Percentiles rank a stretch among this genome's conserved stretches.
These are phyloP conservation scores for Drosophila neotestacea DNA, from an alignment of 2,888 invertebrate species.

Conservation along the genomic window DNA sequence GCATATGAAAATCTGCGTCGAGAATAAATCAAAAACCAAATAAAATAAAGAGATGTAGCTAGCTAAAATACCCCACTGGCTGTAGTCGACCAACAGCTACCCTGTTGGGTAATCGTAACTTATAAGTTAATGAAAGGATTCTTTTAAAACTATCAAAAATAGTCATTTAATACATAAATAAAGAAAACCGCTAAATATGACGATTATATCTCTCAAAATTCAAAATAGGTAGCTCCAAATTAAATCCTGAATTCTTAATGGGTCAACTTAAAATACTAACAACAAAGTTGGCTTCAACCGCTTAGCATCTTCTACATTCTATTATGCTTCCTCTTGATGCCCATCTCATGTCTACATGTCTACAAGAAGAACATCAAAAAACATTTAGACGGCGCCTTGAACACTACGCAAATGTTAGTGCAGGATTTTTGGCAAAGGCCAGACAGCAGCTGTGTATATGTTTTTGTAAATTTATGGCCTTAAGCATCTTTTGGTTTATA, in stretches of 20 bases:
- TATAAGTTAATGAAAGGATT: not conserved
- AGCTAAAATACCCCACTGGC: not conserved
- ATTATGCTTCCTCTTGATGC: not conserved
- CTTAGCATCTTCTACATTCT: too few relatives aligned
- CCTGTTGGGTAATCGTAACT: not conserved
- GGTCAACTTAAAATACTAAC: not conserved
- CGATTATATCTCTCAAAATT: not conserved
- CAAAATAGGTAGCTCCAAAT: not conserved
- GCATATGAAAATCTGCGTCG: conserved; percentile 37
- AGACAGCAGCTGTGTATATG: conserved; percentile 14
- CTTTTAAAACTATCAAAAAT: not conserved
- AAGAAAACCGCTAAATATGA: too few relatives aligned
- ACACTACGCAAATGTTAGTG: conserved; percentile 31
- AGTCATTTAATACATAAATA: not conserved
- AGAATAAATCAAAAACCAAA: conserved; percentile 40
- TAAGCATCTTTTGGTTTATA: conserved; percentile 17
- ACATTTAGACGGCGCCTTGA: conserved; percentile 32
- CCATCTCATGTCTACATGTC: not conserved
- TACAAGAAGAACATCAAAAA: conserved; percentile 39
- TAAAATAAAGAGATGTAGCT: conserved; percentile 7
- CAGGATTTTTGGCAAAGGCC: conserved; percentile 33
- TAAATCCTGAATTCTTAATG: not conserved
- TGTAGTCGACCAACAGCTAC: conserved; percentile 1
- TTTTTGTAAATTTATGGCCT: conserved; percentile 26
- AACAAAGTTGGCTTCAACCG: too few relatives aligned